Evolutionary conservation across 2,888 invertebrate genomes (phyloP).

Genomic region (Folsomia candida): DNA sequence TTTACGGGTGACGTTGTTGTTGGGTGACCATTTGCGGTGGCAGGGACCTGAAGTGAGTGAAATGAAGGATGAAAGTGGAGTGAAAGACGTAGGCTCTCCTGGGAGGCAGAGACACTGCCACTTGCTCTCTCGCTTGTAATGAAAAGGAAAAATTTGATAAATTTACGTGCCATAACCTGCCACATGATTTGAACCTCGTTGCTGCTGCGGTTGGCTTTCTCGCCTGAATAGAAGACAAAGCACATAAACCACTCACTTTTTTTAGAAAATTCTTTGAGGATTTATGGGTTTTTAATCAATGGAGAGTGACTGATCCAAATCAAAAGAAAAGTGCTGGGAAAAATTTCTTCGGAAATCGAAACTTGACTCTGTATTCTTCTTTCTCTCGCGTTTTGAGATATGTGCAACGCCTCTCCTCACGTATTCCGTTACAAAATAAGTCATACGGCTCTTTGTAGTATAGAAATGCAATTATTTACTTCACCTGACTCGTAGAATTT

Average conservation of each 20-base stretch:
- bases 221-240: neutral
- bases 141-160: constrained; percentile 16
- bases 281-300: neutral
- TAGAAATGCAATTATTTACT: too few species aligned
- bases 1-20: neutral
- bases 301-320: neutral
- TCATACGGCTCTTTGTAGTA: too few species aligned
- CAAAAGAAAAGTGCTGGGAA: neutral
- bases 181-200: too few species aligned
- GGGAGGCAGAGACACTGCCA: neutral
- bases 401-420: too few species aligned
- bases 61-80: constrained; percentile 16
- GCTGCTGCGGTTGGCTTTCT: neutral
- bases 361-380: too few species aligned
- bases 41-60: neutral
- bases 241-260: neutral
- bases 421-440: too few species aligned
- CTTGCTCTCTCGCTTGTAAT: constrained; percentile 4
- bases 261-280: neutral
- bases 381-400: too few species aligned
- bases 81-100: constrained; percentile 9
- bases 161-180: constrained; percentile 13
- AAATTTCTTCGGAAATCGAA: too few species aligned
- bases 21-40: neutral
- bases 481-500: too few species aligned